Evolutionary conservation across 2,888 invertebrate species (phyloP), one percentile per base, ranked within the genome.

Genomic region (Perizoma flavofasciatum): DNA sequence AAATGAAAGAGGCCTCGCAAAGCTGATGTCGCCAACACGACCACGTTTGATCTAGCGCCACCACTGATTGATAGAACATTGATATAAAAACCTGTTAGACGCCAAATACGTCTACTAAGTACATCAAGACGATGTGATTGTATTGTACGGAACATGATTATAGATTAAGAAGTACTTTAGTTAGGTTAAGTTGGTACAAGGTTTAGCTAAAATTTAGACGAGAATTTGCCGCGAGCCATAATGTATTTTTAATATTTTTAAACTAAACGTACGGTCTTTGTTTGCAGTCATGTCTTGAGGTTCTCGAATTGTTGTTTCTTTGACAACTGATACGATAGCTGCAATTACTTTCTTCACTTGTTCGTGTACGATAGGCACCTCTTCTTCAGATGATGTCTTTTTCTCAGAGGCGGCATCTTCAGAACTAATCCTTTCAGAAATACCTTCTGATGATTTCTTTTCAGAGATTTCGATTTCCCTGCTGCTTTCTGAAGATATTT

Each of bases 401-500:
- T 92, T 92, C 61, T 92, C 92, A 6, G 92, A 92, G 0, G 92
- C 92, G 10, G 88, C 92, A 67, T 92, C 92, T 81, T 93, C 92
- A 8, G 92, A 93, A 65, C 92, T 92, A 22, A 93, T 92, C 63
- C 80, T 89, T 53, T 92, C 92, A 37, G 92, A 92, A 61, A 92
- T 81, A n/a, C 90, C 91, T 70, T 92, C 92, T 2, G 92, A 92
- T 45, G 92, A 92, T 71, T 92, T 92, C 43, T 85, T 76, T 39
- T 93, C 92, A 6, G 92, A 92, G 7, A 93, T 87, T 80, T 92
- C 92, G 44, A 93, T 79, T 75, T 93, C 92, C 47, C 92, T 77
- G 61, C 92, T 92, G 67, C 89, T 89, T 75, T 93, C 92, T 32
- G 92, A 93, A 9, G 92, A 93, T 59, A 93, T 92, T 81, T 89